A percentile compares a stretch with the other conserved stretches of the same genome.
These are phyloP conservation scores for Crotalus tigris DNA, from an alignment of 2,113 vertebrate genomes.

Conservation along the genomic window DNA sequence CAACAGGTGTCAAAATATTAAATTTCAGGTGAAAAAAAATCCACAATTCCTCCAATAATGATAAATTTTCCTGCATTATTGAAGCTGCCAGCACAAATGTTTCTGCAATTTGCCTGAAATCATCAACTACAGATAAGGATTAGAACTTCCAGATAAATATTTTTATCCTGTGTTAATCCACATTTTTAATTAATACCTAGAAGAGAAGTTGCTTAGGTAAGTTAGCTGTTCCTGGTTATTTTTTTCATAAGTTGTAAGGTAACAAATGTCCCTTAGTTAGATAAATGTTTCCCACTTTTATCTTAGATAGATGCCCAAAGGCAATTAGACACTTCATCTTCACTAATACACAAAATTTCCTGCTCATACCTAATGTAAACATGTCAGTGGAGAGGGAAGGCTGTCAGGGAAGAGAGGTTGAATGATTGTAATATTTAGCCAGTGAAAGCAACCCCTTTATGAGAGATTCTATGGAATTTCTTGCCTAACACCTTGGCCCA, in stretches of 20 bases:
- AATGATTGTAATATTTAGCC: too few relatives aligned
- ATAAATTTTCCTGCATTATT: conserved; percentile 24
- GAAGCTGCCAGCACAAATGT: conserved; percentile 37
- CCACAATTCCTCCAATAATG: conserved; percentile 33
- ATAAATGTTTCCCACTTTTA: background rate
- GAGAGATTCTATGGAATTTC: too few relatives aligned
- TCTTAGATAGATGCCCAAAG: background rate
- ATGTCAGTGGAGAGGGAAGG: background rate
- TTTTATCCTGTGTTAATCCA: background rate
- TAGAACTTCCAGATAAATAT: background rate
- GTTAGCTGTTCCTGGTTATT: background rate
- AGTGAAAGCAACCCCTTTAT: too few relatives aligned
- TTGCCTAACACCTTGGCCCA: too few relatives aligned
- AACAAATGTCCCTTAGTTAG: background rate
- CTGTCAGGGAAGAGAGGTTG: too few relatives aligned
- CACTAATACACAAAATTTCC: background rate
- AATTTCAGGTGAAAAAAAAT: conserved; percentile 35
- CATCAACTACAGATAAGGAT: background rate
- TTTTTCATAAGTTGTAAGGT: background rate
- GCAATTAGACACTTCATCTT: background rate
- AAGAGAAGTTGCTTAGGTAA: background rate
- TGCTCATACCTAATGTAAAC: background rate
- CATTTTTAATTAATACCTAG: background rate
- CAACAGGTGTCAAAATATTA: background rate
- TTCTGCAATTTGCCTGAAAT: background rate